Conservation (phyloP, 2,797 vertebrate species). For the Decapterus maruadsi region DNA sequence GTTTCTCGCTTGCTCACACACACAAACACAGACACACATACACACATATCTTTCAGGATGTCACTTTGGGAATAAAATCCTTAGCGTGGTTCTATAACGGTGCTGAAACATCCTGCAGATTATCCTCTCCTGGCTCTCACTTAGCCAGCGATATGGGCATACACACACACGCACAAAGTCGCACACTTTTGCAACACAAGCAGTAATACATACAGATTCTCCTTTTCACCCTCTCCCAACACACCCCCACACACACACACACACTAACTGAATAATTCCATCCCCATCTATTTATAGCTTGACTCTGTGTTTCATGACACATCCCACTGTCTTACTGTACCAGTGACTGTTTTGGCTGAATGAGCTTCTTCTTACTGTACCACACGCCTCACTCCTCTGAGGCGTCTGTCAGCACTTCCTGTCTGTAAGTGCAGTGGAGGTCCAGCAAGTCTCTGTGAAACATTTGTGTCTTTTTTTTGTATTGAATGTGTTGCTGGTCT, state of each 20-base stretch:
- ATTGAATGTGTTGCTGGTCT: constrained; percentile 21
- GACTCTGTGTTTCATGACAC: constrained; percentile 67
- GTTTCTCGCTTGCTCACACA: constrained; percentile 1
- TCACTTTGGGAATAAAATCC: constrained; percentile 67
- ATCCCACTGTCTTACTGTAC: constrained; percentile 61
- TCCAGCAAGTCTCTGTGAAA: constrained; percentile 5
- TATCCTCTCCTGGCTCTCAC: constrained; percentile 71
- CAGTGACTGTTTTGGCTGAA: constrained; percentile 57
- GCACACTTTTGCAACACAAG: constrained; percentile 44
- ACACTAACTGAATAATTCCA: constrained; percentile 70
- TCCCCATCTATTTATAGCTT: constrained; percentile 77
- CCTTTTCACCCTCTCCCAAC: constrained; percentile 44
- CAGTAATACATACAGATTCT: constrained; percentile 47
- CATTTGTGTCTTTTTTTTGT: constrained; percentile 6
- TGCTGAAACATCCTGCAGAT: constrained; percentile 78
- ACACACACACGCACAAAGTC: constrained; percentile 29
- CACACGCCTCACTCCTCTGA: constrained; percentile 40
- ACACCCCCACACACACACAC: constrained; percentile 56
- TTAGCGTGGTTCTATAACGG: constrained; percentile 58
- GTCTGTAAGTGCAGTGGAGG: constrained; percentile 24
- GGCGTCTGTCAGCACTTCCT: constrained; percentile 43
- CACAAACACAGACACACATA: constrained; percentile 1
- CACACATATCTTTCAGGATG: constrained; percentile 39
- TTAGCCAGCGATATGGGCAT: constrained; percentile 55
- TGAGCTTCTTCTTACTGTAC: constrained; percentile 50